Percentiles rank a stretch among this genome's conserved stretches.
Conservation (phyloP, 2,888 invertebrate genomes). For the Trissoscelio sp. region DNA sequence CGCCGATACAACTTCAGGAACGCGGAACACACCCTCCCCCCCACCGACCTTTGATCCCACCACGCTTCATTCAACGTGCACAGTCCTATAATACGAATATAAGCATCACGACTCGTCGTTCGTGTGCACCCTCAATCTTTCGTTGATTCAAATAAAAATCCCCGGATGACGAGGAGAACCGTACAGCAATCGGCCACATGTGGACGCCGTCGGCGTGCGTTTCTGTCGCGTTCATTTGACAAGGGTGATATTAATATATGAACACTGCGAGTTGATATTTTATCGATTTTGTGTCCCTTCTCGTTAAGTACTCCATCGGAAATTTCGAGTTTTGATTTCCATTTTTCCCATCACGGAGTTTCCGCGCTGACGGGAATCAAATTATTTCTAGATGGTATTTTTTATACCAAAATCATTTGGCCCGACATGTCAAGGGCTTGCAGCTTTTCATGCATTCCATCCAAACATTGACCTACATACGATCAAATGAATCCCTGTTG, state of each 20-base stretch:
- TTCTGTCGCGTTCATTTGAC: conserved; percentile 15
- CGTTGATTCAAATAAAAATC: conserved; percentile 44
- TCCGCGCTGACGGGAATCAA: conserved; percentile 47
- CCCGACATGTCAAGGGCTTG: conserved; percentile 1
- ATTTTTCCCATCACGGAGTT: conserved; percentile 43
- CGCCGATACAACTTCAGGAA: conserved; percentile 73
- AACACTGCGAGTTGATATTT: conserved; percentile 40
- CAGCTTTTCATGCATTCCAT: conserved; percentile 24
- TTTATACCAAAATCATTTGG: conserved; percentile 15
- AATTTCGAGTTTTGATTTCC: conserved; percentile 57
- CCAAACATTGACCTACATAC: conserved; percentile 26
- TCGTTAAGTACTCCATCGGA: conserved; percentile 48
- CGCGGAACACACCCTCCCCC: conserved; percentile 48
- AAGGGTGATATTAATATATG: conserved; percentile 51
- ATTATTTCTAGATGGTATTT: conserved; percentile 41
- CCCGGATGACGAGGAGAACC: neutral
- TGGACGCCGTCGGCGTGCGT: neutral
- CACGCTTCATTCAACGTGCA: conserved; percentile 47
- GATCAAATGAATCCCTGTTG: neutral
- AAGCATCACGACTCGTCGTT: conserved; percentile 57
- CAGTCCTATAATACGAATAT: conserved; percentile 59
- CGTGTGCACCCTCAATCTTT: conserved; percentile 49
- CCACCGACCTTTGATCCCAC: conserved; percentile 67
- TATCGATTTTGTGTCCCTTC: conserved; percentile 59
- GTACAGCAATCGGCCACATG: conserved; percentile 17